Conservation (phyloP, 2,888 invertebrate species). For the Chymomyza amoena region DNA sequence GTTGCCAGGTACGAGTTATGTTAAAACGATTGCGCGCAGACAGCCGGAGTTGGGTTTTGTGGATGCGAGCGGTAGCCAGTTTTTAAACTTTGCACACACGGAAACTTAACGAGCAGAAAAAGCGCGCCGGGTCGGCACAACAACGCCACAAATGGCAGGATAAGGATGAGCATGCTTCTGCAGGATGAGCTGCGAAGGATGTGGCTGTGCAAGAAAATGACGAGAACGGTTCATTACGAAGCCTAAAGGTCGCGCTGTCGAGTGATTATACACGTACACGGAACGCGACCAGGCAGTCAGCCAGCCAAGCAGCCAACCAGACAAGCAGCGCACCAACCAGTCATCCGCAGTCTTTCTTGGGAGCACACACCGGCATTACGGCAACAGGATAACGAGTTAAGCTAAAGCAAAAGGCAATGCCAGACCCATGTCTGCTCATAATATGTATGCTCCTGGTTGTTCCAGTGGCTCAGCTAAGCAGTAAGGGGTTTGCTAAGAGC, state of each 20-base stretch:
- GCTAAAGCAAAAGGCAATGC: constrained; percentile 8
- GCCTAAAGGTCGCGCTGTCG: constrained; percentile 24
- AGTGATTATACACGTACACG: constrained; percentile 24
- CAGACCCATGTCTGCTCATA: background rate
- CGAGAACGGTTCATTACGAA: constrained; percentile 17
- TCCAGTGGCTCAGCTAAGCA: background rate
- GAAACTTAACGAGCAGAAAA: constrained; percentile 41
- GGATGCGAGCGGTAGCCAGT: background rate
- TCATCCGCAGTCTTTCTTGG: constrained; percentile 1
- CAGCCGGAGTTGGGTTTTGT: background rate
- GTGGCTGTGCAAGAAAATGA: background rate
- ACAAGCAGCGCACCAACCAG: background rate
- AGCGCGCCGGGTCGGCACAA: constrained; percentile 1
- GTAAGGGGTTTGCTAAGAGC: background rate
- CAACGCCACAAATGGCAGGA: background rate
- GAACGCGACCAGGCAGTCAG: background rate
- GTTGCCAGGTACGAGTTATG: background rate
- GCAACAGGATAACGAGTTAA: constrained; percentile 22
- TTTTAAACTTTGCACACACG: constrained; percentile 40
- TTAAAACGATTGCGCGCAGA: constrained; percentile 1
- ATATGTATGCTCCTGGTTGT: background rate
- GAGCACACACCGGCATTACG: background rate
- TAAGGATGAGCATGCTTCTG: constrained; percentile 7
- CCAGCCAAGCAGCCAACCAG: background rate
- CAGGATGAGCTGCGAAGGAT: background rate